These are phyloP conservation scores for Apostichopus japonicus DNA, from an alignment of 35 echinoderm and acorn worm species.

Conservation along the genomic window DNA sequence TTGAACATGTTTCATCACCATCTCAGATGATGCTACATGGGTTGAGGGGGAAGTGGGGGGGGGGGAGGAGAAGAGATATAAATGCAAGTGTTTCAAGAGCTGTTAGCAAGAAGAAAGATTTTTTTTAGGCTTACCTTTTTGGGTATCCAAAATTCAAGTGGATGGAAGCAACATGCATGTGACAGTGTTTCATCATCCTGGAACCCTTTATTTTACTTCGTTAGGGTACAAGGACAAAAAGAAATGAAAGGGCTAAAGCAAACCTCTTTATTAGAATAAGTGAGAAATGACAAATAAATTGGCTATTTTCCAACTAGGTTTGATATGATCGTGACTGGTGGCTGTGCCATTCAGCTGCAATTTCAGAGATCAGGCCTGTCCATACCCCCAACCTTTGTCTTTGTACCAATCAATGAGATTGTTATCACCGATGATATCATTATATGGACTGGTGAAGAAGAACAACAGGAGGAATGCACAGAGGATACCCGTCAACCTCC, in stretches of 20 bases:
- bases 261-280: too few relatives aligned
- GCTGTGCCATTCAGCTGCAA: slow-evolving; percentile 68
- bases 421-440: slow-evolving; percentile 72
- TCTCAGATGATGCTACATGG: too few relatives aligned
- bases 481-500: slow-evolving; percentile 35
- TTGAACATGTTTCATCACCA: too few relatives aligned
- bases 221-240: too few relatives aligned
- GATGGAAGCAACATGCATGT: too few relatives aligned
- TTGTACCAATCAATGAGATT: slow-evolving; percentile 75
- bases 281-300: too few relatives aligned
- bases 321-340: slow-evolving; percentile 84
- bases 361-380: slow-evolving; percentile 69
- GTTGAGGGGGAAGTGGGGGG: background rate
- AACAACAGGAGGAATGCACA: slow-evolving; percentile 37
- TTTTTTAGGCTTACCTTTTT: too few relatives aligned
- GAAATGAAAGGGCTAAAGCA: too few relatives aligned
- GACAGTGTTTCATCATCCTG: too few relatives aligned
- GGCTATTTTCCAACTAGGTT: slow-evolving; percentile 63
- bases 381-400: slow-evolving; percentile 42
- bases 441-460: slow-evolving; percentile 12
- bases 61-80: background rate
- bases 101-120: too few relatives aligned
- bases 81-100: background rate
- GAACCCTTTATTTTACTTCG: too few relatives aligned
- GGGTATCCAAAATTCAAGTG: too few relatives aligned